Evolutionary conservation across 2,113 vertebrate species (phyloP), one percentile per base, ranked within the genome.

Genomic region (Cariama cristata): DNA sequence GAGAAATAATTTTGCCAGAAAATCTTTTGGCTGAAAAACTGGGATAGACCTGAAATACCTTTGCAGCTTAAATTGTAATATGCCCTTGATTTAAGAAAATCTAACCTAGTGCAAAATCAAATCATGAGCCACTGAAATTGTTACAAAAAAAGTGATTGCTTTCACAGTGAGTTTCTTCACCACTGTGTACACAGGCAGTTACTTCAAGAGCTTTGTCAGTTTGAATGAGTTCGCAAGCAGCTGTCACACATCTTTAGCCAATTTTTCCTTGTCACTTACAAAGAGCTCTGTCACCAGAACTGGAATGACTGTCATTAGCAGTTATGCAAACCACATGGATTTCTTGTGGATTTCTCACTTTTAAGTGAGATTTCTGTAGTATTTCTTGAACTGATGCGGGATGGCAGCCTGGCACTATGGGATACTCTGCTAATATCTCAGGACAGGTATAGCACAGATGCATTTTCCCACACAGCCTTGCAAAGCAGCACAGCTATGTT

Each of bases 201-300:
- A 56, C 63, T 86, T 79, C 69, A 79, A 80, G 90, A 76, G 77
- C 40, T 92, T 52, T 94, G n/a, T 90, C 85, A 81, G 28, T 91
- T 14, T 93, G 63, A 95, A 62, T 95, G 79, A 77, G 33, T 76
- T 95, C 2, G 2, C 56, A 73, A 92, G 88, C 89, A 94, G 77
- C 90, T 95, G 85, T 92, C 88, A 97, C 49, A 64, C 14, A 96
- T 68, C 79, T 94, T 96, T 76, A 91, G 88, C 64, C 79, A 96
- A 40, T 94, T 96, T 94, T 77, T 64, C 49, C 40, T 30, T 72
- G 40, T 85, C 82, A 79, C 27, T 38, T 49, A 28, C 21, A 64
- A 94, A 73, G 67, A 93, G 11, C 56, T 92, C 64, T 93, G 55
- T 85, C 55, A 94, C 53, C 69, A 86, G 30, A 79, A 71, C 52